A percentile compares a stretch with the other conserved stretches of the same genome.
Evolutionary conservation across 1,140 invertebrate species (phyloP).

Genomic region (Cyclargus thomasi): DNA sequence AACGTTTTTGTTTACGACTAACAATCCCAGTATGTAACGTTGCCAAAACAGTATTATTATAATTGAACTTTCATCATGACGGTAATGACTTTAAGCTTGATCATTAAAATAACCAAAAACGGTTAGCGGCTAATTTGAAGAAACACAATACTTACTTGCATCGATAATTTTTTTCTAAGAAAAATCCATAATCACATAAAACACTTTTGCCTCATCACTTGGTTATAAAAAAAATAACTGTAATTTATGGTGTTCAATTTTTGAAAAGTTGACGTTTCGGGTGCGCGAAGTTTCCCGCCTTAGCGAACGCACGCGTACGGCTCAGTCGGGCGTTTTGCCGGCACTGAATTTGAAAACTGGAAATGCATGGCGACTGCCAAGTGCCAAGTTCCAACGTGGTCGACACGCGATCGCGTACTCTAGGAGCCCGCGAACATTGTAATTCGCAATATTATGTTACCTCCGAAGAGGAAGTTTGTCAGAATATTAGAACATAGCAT

Average conservation of each 20-base stretch:
- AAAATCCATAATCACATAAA: conserved; percentile 11
- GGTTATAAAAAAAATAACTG: background rate
- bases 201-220: background rate
- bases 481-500: too few species aligned
- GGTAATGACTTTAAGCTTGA: background rate
- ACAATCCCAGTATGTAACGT: background rate
- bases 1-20: too few species aligned
- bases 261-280: conserved; percentile 8
- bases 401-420: conserved; percentile 4
- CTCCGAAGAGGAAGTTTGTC: too few species aligned
- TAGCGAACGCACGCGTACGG: background rate
- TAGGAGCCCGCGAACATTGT: background rate
- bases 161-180: background rate
- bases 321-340: conserved; percentile 4
- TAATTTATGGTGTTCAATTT: background rate
- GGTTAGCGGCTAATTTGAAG: background rate
- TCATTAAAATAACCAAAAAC: background rate
- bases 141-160: background rate
- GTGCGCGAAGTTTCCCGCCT: background rate
- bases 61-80: background rate
- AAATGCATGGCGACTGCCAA: conserved; percentile 12
- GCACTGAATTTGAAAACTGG: conserved; percentile 15
- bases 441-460: background rate
- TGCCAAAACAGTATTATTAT: background rate
- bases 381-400: conserved; percentile 14